Evolutionary conservation across 2,888 invertebrate genomes (phyloP), one percentile per base, ranked within the genome.

Genomic region (Pristionchus mayeri): DNA sequence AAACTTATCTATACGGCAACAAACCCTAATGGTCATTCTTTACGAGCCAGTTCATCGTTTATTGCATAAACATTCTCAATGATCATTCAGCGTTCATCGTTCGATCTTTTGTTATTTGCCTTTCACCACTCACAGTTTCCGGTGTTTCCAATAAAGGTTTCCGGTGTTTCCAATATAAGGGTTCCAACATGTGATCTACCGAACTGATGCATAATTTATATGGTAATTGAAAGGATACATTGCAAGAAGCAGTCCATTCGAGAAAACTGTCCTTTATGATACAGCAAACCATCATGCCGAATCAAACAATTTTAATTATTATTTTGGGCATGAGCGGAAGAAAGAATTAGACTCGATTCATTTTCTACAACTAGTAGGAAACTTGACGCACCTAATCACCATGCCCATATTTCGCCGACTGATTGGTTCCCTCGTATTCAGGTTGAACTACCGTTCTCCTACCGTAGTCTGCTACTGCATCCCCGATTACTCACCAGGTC

Each of bases 401-500:
- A n/a, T n/a, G n/a, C n/a, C n/a, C n/a, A n/a, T n/a, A n/a, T n/a
- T n/a, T n/a, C n/a, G n/a, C n/a, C n/a, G n/a, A n/a, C n/a, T n/a
- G n/a, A n/a, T n/a, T n/a, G n/a, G n/a, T n/a, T 44, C 44, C 44
- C 13, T 6, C 13, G 7, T 44, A 44, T 13, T 44, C 7, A 44
- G 7, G 21, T 7, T 57, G 21, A 57, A 6, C 71, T 24, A 75
- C 30, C 44, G 6, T 40, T 3, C 21, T 57, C 40, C 44, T 24
- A 44, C 44, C 60, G 60, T 63, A 63, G 4, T 4, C 54, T 7
- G 2, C 75, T 75, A 44, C 75, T 44, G 44, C 44, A 24, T 18
- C 75, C 24, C 75, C 34, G 16, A n/a, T 24, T 44, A 85, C 87
- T 79, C 95, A 96, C 97, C 92, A 99, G 96, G 93, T 97, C 97